Base-by-base conservation (phyloP, 2,113 vertebrate genomes). In the Atractosteus spatula region DNA sequence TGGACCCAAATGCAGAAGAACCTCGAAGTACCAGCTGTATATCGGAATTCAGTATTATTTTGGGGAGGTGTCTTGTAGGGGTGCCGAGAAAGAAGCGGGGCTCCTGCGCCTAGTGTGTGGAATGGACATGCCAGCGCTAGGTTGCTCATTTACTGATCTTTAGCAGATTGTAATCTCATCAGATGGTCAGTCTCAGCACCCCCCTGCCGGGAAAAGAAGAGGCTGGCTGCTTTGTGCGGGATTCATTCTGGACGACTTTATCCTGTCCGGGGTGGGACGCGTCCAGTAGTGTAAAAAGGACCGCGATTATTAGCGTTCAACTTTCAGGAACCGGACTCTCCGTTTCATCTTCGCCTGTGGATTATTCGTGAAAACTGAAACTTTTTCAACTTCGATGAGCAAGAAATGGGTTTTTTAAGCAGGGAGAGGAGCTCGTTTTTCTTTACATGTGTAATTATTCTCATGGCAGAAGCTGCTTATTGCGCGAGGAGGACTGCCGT, bases 361-460 rank as follows among this genome's bases (percentile, higher is more conserved):
- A 8, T 44, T n/a, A 79, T 78, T 70, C 69, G 88, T 90, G 85
- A 76, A 71, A 66, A 77, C 84, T 74, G 86, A 79, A 86, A 71
- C 42, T 57, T 66, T 76, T 59, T 54, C 17, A 81, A 82, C 71
- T 77, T 77, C 47, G 71, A 59, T 41, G 41, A 8, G 42, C 74
- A 79, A 77, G 76, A 85, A 68, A 96, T 96, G 95, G 93, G 89
- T 79, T 70, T 85, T 56, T 78, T 68, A 66, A 80, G 74, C 66
- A 76, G 81, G 74, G 74, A 79, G 69, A 73, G 80, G 70, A 77
- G 71, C 79, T 77, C 92, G 47, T 73, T 81, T 51, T 80, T 85
- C 75, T 68, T 92, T 70, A 81, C 91, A 73, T 73, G 93, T 70
- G 85, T 95, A 3, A 79, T 92, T 78, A 71, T 84, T 76, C 89